Base-by-base conservation (phyloP, 2,113 vertebrate species). In the Acanthochromis polyacanthus region DNA sequence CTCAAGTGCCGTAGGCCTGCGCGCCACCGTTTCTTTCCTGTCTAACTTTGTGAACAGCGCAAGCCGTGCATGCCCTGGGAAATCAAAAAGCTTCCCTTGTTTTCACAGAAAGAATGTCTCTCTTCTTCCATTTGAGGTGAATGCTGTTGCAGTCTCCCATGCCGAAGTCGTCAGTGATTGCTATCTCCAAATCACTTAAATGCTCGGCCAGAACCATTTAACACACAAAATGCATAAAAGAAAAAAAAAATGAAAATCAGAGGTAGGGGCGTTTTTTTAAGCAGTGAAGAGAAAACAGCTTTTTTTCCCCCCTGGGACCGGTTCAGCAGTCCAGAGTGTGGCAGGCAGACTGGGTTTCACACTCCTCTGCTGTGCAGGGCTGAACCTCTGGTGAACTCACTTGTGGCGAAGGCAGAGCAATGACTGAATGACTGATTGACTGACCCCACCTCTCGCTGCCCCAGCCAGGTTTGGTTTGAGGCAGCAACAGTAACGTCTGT, bases 301-400 rank as follows among this genome's bases (percentile, higher is more conserved):
- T 84, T 72, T 85, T 56, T 80, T 53, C 52, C 61, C 65, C 84
- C 62, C 17, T 10, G 73, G 84, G 60, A 59, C 46, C 11, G 57
- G 84, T 62, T 85, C 62, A 82, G 64, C 73, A 22, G 82, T 59
- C 69, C 83, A 74, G 59, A 82, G 75, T 64, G 78, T 80, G 81
- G 84, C 81, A 73, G 74, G 69, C 81, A 64, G 89, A 70, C 88
- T 73, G 79, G 80, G 85, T 86, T 91, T 92, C 89, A 86, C 90
- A 87, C 90, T 75, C 51, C 69, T 80, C 60, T 82, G 84, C 72
- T 71, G 77, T 69, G 80, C 53, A 69, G 77, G 57, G 19, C 40
- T 92, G 89, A 92, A 90, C 91, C 87, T 63, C 61, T 22, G 55
- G 55, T 93, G 91, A 93, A 91, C 91, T 78, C 85, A 51, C 23